Evolutionary conservation across 2,888 invertebrate genomes (phyloP).

Genomic region (Meiosimyza platycephala): DNA sequence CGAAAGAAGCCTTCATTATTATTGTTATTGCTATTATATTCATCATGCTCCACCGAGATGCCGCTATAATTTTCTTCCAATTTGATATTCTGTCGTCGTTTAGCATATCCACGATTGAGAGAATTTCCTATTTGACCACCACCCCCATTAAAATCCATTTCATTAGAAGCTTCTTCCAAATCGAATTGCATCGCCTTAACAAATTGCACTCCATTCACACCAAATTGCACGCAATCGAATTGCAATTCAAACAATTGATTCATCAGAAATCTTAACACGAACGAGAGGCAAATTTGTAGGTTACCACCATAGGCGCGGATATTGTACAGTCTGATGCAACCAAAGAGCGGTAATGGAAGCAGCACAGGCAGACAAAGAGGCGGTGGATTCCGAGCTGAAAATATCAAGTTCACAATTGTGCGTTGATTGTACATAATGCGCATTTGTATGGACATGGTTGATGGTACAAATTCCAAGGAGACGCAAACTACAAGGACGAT

Average conservation of each 20-base stretch:
- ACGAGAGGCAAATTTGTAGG: slow-evolving; percentile 48
- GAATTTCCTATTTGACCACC: not conserved
- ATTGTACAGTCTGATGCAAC: slow-evolving; percentile 52
- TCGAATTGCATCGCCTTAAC: slow-evolving; percentile 9
- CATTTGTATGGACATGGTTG: slow-evolving; percentile 41
- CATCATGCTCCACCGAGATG: slow-evolving; percentile 26
- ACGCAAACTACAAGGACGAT: slow-evolving; percentile 42
- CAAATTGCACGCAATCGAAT: slow-evolving; percentile 50
- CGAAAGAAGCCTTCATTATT: not conserved
- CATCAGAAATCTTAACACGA: slow-evolving; percentile 47
- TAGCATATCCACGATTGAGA: too few relatives aligned
- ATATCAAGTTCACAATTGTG: slow-evolving; percentile 40
- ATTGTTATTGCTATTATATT: not conserved
- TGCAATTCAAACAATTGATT: slow-evolving; percentile 49
- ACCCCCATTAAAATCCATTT: not conserved
- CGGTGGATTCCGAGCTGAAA: slow-evolving; percentile 49
- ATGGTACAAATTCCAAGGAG: slow-evolving; percentile 39
- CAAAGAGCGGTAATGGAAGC: slow-evolving; percentile 49
- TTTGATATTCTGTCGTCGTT: slow-evolving; percentile 9
- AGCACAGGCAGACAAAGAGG: slow-evolving; percentile 50
- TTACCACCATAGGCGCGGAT: slow-evolving; percentile 43
- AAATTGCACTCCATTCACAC: slow-evolving; percentile 45
- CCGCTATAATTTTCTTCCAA: slow-evolving; percentile 30
- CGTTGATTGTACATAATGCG: slow-evolving; percentile 46
- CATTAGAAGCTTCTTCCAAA: not conserved